These are phyloP conservation scores for Asarcornis scutulata DNA, from an alignment of 2,113 vertebrate species.

Conservation along the genomic window DNA sequence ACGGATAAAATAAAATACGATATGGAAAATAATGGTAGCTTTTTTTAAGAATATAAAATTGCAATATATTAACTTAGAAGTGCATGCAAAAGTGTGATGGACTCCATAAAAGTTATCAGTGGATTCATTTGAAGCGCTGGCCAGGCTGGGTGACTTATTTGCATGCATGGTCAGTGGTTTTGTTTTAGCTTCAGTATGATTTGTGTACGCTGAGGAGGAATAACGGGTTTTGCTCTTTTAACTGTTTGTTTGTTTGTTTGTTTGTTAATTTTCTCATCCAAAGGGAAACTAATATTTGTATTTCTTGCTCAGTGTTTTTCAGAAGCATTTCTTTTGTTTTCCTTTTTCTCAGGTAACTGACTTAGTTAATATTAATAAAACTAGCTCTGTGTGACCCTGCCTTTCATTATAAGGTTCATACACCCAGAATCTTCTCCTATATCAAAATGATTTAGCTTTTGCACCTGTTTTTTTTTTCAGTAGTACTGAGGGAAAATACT, in stretches of 20 bases:
- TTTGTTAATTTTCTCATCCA: neutral
- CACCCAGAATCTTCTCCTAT: neutral
- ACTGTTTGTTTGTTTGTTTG: neutral
- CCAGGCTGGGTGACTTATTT: neutral
- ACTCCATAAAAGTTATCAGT: neutral
- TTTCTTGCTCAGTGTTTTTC: neutral
- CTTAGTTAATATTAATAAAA: neutral
- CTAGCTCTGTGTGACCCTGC: neutral
- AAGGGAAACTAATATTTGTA: neutral
- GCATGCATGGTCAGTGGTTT: neutral
- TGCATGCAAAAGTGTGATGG: neutral
- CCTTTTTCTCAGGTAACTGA: neutral
- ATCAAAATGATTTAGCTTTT: neutral
- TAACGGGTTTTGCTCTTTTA: neutral
- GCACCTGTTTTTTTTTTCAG: neutral
- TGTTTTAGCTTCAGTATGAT: neutral
- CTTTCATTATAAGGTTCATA: neutral
- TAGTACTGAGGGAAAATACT: neutral
- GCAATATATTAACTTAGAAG: neutral
- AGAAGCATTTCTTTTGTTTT: neutral
- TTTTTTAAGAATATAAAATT: neutral
- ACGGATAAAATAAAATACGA: neutral
- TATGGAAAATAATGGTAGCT: neutral
- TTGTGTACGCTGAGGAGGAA: neutral
- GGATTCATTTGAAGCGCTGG: neutral